phyloP scores from a whole-genome alignment of 2,888 invertebrate species.

The Euplagia quadripunctaria region DNA sequence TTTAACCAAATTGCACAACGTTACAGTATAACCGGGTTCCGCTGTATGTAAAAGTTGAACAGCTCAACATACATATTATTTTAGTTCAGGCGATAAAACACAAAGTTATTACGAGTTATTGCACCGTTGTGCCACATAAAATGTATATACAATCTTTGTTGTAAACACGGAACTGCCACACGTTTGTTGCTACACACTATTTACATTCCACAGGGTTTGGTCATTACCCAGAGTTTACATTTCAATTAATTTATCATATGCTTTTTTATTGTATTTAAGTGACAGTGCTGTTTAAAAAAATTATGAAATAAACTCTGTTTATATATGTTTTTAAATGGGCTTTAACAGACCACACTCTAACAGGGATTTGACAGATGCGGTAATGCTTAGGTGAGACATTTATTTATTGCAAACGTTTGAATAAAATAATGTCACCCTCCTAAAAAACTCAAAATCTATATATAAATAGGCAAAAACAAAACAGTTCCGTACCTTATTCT shows the following conservation, averaged over 20 bases:
- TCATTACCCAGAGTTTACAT: neutral
- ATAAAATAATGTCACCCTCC: neutral
- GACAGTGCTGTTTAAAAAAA: too few species aligned
- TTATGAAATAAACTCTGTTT: neutral
- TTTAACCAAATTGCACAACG: conserved; percentile 34
- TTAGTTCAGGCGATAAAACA: conserved; percentile 65
- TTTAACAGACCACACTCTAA: too few species aligned
- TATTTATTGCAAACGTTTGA: neutral
- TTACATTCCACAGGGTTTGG: neutral
- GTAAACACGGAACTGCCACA: conserved; percentile 26
- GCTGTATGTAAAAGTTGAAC: conserved; percentile 48
- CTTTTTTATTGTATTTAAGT: neutral
- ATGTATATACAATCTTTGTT: conserved; percentile 34
- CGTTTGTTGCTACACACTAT: conserved; percentile 34
- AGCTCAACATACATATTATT: conserved; percentile 55
- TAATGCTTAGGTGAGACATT: neutral
- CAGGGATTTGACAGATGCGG: neutral
- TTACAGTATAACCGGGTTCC: conserved; percentile 36
- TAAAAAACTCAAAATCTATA: too few species aligned
- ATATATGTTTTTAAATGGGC: neutral
- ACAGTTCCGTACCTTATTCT: too few species aligned
- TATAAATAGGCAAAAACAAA: too few species aligned
- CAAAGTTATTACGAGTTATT: conserved; percentile 62
- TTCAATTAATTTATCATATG: neutral
- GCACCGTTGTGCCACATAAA: conserved; percentile 47